Evolutionary conservation across 2,113 vertebrate species (phyloP).

Genomic region (Hirundichthys speculiger): DNA sequence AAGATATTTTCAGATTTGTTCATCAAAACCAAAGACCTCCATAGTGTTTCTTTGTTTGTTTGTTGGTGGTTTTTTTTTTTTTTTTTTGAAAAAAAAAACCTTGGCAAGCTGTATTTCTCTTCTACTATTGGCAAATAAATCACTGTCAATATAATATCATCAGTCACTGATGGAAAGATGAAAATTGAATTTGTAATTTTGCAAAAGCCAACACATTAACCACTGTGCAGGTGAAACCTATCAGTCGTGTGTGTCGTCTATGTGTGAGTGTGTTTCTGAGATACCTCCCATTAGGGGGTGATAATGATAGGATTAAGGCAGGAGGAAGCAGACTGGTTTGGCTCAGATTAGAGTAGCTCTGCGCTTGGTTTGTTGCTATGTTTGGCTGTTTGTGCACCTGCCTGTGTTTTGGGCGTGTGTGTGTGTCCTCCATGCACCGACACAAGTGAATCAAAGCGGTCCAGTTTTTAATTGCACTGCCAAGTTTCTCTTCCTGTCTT

Average conservation of each 20-base stretch:
- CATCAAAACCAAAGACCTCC: background rate
- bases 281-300: slow-evolving; percentile 50
- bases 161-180: background rate
- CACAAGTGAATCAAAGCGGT: slow-evolving; percentile 37
- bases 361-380: slow-evolving; percentile 41
- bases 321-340: slow-evolving; percentile 51
- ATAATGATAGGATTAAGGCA: slow-evolving; percentile 64
- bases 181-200: slow-evolving; percentile 6
- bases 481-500: slow-evolving; percentile 18
- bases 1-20: background rate
- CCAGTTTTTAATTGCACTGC: slow-evolving; percentile 42
- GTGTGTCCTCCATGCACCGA: slow-evolving; percentile 25
- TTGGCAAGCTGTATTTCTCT: background rate
- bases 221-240: slow-evolving; percentile 9
- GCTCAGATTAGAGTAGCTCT: slow-evolving; percentile 53
- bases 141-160: slow-evolving; percentile 7
- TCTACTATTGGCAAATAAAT: slow-evolving; percentile 3
- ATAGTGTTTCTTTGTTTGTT: too few relatives aligned
- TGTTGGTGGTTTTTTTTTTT: too few relatives aligned
- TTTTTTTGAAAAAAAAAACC: background rate
- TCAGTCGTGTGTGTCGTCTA: slow-evolving; percentile 1
- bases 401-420: slow-evolving; percentile 20
- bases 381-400: slow-evolving; percentile 28
- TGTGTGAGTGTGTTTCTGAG: slow-evolving; percentile 22
- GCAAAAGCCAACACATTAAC: slow-evolving; percentile 5